These are phyloP conservation scores for Hypothenemus hampei DNA, from an alignment of 1,140 invertebrate genomes.

Conservation along the genomic window DNA sequence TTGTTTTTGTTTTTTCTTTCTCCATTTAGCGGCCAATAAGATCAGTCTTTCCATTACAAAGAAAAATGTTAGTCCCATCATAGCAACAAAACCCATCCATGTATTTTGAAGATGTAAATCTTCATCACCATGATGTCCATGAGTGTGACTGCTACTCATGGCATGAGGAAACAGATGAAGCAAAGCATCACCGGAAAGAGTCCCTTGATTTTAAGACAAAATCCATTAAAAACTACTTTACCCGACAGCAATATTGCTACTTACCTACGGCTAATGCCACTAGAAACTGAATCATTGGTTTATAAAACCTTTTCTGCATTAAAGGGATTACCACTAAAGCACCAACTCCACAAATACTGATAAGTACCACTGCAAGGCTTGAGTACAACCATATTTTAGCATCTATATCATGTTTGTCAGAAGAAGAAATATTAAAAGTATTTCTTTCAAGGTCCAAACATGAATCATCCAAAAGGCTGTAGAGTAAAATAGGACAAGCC, in stretches of 20 bases:
- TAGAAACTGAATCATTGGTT: constrained; percentile 84
- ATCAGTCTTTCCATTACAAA: constrained; percentile 81
- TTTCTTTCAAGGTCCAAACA: constrained; percentile 13
- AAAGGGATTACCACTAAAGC: constrained; percentile 82
- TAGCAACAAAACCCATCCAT: constrained; percentile 77
- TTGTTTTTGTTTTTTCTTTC: constrained; percentile 59
- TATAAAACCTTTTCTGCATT: constrained; percentile 85
- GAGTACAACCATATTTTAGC: constrained; percentile 67
- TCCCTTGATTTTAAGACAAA: constrained; percentile 42
- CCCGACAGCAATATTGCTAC: constrained; percentile 38
- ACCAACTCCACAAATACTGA: constrained; percentile 77
- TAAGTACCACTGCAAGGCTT: constrained; percentile 70
- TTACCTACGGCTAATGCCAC: constrained; percentile 80
- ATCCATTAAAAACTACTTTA: neutral
- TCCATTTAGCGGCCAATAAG: constrained; percentile 73
- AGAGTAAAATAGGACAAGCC: constrained; percentile 38
- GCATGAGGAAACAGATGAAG: constrained; percentile 91
- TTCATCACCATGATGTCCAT: constrained; percentile 39
- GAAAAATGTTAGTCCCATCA: constrained; percentile 80
- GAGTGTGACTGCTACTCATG: constrained; percentile 44
- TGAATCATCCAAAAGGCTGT: constrained; percentile 31
- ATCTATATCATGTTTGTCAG: constrained; percentile 1
- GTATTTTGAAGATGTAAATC: constrained; percentile 60
- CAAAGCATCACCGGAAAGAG: constrained; percentile 85
- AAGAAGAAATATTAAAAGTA: constrained; percentile 5